These are phyloP conservation scores for Myrmecophaga tridactyla DNA, from an alignment of 2,113 vertebrate species.

Conservation along the genomic window DNA sequence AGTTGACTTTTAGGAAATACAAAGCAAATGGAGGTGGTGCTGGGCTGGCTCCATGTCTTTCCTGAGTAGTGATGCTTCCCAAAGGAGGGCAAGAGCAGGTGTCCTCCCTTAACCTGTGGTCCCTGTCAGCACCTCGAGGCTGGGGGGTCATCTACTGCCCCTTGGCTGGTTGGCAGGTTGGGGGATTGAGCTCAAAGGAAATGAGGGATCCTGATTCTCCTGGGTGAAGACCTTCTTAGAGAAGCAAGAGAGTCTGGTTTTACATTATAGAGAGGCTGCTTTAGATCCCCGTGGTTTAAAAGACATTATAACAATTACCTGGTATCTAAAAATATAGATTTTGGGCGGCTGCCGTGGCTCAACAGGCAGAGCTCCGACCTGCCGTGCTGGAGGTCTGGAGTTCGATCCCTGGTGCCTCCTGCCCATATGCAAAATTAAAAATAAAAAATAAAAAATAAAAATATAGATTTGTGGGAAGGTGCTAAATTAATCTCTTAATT, in stretches of 20 bases:
- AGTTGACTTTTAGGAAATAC: rapidly evolving
- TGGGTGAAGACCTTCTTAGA: not conserved
- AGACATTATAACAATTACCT: not conserved
- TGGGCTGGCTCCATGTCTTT: rapidly evolving
- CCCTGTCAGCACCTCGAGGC: not conserved
- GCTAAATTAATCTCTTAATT: not conserved
- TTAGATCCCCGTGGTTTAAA: not conserved
- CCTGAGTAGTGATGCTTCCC: rapidly evolving
- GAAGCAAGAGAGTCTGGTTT: not conserved
- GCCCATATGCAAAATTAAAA: too few species aligned
- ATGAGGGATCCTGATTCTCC: not conserved
- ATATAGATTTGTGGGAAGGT: not conserved
- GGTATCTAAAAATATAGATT: too few species aligned
- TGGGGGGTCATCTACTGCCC: not conserved
- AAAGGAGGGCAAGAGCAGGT: too few species aligned
- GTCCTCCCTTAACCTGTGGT: too few species aligned
- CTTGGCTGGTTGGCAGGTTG: rapidly evolving
- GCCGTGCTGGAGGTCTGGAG: too few species aligned
- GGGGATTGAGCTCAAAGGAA: not conserved
- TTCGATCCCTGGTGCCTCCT: too few species aligned
- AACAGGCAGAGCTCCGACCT: too few species aligned
- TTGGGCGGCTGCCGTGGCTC: too few species aligned
- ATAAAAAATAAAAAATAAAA: too few species aligned
- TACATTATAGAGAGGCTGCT: not conserved
- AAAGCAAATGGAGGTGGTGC: not conserved